Base-by-base conservation (phyloP, 2,113 vertebrate genomes). In the Riparia riparia region DNA sequence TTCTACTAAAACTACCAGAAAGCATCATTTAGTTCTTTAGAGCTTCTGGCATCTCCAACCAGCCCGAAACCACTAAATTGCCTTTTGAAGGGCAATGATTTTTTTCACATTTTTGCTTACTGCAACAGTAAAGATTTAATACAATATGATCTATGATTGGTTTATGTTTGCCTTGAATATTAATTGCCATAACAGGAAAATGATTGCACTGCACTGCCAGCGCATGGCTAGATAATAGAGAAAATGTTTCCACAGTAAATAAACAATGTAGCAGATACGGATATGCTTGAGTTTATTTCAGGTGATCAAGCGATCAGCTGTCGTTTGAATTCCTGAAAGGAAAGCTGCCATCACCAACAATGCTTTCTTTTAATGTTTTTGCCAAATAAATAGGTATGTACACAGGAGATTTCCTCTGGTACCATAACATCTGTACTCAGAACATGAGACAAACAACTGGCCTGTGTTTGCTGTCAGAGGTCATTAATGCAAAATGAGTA, bases 1-100 rank as follows among this genome's bases (percentile, higher is more conserved):
- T 96, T 88, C 85, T 95, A 24, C 69, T 89, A 56, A 92, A 92
- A 54, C 65, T 81, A 86, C 85, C 74, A 93, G 69, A 90, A 92
- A 88, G 66, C 56, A 80, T 51, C 24, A 73, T 56, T 92, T 83
- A 91, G 47, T 51, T 58, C 50, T 85, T 89, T 39, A 90, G 44
- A 73, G 37, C 15, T 71, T 68, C 57, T 90, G 72, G 72, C 85
- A 53, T 82, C 60, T 66, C 64, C 47, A 92, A 6, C 10, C 50
- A 42, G 82, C 60, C 60, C 78, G 79, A 83, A 88, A 90, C 29
- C 42, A 88, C 31, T 24, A 41, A 47, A 83, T 60, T 71, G 57
- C n/a, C 79, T 85, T 72, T 57, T 53, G 29, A 84, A 87, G 13
- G 15, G 37, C 50, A 85, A 29, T 4, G 21, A 42, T 68, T 57